These are phyloP conservation scores for Byasa hedistus DNA, from an alignment of 2,888 invertebrate species.

Conservation along the genomic window DNA sequence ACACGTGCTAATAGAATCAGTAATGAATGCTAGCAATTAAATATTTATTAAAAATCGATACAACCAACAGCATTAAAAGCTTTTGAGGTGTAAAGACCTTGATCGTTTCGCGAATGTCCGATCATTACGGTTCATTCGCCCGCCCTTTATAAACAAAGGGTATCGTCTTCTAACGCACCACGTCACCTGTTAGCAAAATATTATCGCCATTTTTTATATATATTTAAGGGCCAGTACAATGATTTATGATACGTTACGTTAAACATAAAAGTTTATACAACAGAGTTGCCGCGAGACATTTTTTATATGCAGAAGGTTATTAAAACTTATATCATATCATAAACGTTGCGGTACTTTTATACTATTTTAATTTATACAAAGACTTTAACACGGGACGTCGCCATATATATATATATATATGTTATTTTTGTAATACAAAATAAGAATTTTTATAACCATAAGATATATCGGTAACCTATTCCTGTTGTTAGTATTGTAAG, in stretches of 20 bases:
- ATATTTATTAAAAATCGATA: constrained; percentile 16
- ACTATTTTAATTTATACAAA: too few species aligned
- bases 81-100: constrained; percentile 24
- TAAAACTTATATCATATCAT: background rate
- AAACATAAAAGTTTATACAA: background rate
- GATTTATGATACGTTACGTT: background rate
- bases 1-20: background rate
- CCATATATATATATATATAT: too few species aligned
- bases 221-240: background rate
- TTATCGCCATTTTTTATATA: constrained; percentile 13
- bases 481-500: too few species aligned
- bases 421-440: too few species aligned
- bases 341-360: too few species aligned
- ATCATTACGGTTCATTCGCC: constrained; percentile 33
- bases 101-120: constrained; percentile 26
- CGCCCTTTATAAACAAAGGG: constrained; percentile 37
- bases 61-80: constrained; percentile 15
- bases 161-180: constrained; percentile 32
- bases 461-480: too few species aligned
- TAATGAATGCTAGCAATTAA: background rate
- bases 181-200: constrained; percentile 31
- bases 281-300: background rate
- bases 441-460: too few species aligned
- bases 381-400: too few species aligned
- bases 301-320: background rate